Percentiles rank a stretch among this genome's conserved stretches.
Conservation (phyloP, 1,140 invertebrate genomes). For the Drosophila pallidifrons region DNA sequence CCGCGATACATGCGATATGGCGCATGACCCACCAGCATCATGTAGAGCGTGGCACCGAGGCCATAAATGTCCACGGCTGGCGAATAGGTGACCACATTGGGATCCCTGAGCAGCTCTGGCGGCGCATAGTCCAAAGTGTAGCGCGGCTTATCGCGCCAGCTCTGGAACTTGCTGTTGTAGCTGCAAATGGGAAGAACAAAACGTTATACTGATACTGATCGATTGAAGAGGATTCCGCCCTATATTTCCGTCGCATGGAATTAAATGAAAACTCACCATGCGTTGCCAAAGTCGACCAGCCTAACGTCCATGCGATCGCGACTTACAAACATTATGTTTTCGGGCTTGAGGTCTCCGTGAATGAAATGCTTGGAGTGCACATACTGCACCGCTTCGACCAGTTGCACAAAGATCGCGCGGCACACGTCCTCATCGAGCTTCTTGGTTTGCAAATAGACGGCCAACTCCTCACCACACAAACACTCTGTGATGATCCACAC, state of each 20-base stretch:
- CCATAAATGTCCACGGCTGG: constrained; percentile 96
- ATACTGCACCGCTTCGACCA: constrained; percentile 92
- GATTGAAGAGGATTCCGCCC: too few relatives aligned
- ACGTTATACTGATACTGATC: neutral
- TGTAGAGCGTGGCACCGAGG: constrained; percentile 94
- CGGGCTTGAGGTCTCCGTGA: constrained; percentile 95
- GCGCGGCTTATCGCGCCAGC: constrained; percentile 92
- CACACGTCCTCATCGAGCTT: constrained; percentile 89
- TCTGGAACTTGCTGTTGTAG: constrained; percentile 87
- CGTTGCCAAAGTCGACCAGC: constrained; percentile 96
- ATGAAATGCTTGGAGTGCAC: constrained; percentile 93
- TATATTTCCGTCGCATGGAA: too few relatives aligned
- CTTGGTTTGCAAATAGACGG: constrained; percentile 88
- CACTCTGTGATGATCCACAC: constrained; percentile 94
- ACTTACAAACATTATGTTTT: constrained; percentile 92
- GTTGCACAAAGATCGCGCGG: constrained; percentile 90
- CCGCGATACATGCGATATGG: constrained; percentile 87
- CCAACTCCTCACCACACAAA: constrained; percentile 94
- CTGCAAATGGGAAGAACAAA: constrained; percentile 73
- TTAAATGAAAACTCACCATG: constrained; percentile 80
- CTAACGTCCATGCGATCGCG: constrained; percentile 88
- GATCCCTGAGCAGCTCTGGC: constrained; percentile 91
- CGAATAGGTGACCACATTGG: constrained; percentile 89
- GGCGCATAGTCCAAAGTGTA: constrained; percentile 96
- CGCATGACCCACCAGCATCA: constrained; percentile 93